These are phyloP conservation scores for Atrichornis clamosus DNA, from an alignment of 2,113 vertebrate genomes.

Conservation along the genomic window DNA sequence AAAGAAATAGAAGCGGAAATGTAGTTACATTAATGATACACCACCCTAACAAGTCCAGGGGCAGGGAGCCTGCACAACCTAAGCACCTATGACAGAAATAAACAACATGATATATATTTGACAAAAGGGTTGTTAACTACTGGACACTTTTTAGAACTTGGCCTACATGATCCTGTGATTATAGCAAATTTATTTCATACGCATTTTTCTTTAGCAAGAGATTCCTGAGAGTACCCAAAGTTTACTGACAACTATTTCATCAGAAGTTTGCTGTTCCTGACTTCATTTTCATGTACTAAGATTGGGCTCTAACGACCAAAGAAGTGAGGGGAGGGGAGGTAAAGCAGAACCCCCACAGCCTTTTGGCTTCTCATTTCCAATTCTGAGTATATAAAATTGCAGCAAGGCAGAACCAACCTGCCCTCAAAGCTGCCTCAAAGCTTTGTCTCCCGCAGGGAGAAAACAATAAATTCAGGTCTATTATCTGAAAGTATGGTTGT, in stretches of 20 bases:
- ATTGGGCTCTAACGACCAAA: not conserved
- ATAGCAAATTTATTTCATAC: not conserved
- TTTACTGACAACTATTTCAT: not conserved
- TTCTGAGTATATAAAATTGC: not conserved
- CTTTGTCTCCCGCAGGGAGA: not conserved
- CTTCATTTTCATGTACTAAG: not conserved
- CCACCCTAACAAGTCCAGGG: not conserved
- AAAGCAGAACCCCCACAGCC: not conserved
- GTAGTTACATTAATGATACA: not conserved
- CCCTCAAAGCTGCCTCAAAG: not conserved
- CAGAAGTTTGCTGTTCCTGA: not conserved
- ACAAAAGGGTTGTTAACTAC: not conserved
- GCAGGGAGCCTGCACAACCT: rapidly evolving
- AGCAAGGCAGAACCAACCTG: not conserved
- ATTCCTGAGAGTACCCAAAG: not conserved
- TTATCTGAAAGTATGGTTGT: not conserved
- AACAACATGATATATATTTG: not conserved
- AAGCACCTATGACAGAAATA: not conserved
- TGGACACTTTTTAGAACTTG: not conserved
- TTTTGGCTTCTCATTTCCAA: not conserved
- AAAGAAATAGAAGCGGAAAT: not conserved
- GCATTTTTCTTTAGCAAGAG: not conserved
- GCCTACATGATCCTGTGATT: not conserved
- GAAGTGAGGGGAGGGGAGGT: not conserved
- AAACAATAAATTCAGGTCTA: not conserved